A percentile compares a stretch with the other conserved stretches of the same genome.
These are phyloP conservation scores for Falco naumanni DNA, from an alignment of 2,797 vertebrate genomes.

Conservation along the genomic window DNA sequence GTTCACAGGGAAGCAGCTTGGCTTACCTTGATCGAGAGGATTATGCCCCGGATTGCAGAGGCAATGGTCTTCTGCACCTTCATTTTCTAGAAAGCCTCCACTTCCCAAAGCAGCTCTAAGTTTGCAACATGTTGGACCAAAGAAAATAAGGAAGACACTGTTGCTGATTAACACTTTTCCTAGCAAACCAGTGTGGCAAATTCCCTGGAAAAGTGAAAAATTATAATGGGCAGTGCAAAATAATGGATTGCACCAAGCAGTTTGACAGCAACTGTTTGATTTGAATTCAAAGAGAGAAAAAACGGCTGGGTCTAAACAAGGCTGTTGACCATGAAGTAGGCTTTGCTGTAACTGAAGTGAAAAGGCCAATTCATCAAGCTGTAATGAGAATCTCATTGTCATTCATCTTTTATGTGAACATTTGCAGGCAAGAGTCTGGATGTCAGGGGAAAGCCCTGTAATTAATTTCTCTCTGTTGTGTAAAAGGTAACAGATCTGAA, in stretches of 20 bases:
- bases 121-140: too few species aligned
- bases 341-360: constrained; percentile 36
- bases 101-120: neutral
- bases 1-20: rapidly evolving
- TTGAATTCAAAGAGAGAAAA: constrained; percentile 5
- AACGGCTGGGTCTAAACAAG: neutral
- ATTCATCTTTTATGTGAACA: constrained; percentile 59
- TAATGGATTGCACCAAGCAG: neutral
- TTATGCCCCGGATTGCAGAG: too few species aligned
- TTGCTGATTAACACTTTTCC: neutral
- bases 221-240: neutral
- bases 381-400: constrained; percentile 59
- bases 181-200: neutral
- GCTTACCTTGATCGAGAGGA: neutral
- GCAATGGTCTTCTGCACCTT: neutral
- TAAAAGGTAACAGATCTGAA: constrained; percentile 56
- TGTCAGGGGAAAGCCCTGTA: constrained; percentile 50
- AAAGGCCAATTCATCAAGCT: constrained; percentile 60
- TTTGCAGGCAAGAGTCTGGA: constrained; percentile 32
- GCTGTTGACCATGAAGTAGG: constrained; percentile 37
- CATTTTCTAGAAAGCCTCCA: neutral
- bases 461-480: constrained; percentile 60
- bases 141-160: neutral
- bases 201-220: neutral
- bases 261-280: neutral